Base-by-base conservation (phyloP, 2,888 invertebrate genomes). In the Diadegma fenestrale region DNA sequence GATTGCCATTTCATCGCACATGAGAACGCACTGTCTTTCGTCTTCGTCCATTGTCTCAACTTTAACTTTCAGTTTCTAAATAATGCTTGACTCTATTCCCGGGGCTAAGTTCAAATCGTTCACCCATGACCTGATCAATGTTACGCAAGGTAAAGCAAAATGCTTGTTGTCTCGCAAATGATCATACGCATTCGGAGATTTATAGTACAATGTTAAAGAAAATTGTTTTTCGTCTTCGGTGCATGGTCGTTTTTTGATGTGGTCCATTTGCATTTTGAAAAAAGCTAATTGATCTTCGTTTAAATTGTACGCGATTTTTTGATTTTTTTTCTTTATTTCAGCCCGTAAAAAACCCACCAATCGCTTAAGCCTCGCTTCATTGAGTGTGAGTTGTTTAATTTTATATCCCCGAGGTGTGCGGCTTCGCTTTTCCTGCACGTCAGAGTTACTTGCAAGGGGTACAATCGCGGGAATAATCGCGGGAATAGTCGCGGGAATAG, bases 131-230 rank as follows among this genome's bases (percentile, higher is more conserved):
- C 86, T 77, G 10, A 91, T 86, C 37, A 89, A 86, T 68, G 86
- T 84, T 41, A 88, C 81, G 30, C 88, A 88, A 7, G 91, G 91
- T 58, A 92, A 85, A 33, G 33, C 33, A 33, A 33, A 33, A 26
- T 87, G 71, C 78, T 88, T 82, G 19, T 84, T 87, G n/a, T 85
- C 85, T 41, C 85, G 54, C 33, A 91, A 72, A 80, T 83, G 89
- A 37, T 63, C 73, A 79, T 91, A 92, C 3, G 88, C 85, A 19
- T 86, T 79, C 7, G 92, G 91, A 3, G 91, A 91, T 87, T 87
- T 89, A 80, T 91, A 89, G 88, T 84, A 91, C 61, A 91, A 75
- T 26, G 87, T 85, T 12, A 91, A 58, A 48, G 90, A 88, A 73
- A 89, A 86, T 66, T 89, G 84, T 84, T 89, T 89, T 86, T 91